phyloP scores from a whole-genome alignment of 92 coral and sea anemone species.

The Muricea muricata region DNA sequence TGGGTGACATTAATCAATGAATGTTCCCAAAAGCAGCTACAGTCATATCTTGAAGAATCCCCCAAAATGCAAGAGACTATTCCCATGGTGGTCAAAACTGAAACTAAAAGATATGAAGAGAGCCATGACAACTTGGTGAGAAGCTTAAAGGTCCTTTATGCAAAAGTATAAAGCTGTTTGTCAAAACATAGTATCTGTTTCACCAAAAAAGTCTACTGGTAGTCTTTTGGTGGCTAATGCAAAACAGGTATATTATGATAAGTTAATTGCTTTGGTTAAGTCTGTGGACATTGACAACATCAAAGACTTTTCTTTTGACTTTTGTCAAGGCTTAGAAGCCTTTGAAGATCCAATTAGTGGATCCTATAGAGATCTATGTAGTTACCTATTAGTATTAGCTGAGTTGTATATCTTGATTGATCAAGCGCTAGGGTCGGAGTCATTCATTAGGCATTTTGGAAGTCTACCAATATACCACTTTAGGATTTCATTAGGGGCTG shows the following conservation, averaged over 20 bases:
- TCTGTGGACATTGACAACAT: slow-evolving; percentile 34
- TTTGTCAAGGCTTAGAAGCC: slow-evolving; percentile 35
- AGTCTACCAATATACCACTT: background rate
- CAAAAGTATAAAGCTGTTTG: slow-evolving; percentile 51
- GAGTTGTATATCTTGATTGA: slow-evolving; percentile 43
- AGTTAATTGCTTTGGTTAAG: slow-evolving; percentile 37
- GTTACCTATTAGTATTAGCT: slow-evolving; percentile 34
- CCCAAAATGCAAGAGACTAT: slow-evolving; percentile 55
- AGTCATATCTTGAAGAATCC: slow-evolving; percentile 53
- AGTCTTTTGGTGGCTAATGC: background rate
- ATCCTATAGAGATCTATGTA: slow-evolving; percentile 35
- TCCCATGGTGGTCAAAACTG: slow-evolving; percentile 57
- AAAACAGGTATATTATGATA: slow-evolving; percentile 35
- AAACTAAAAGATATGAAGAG: slow-evolving; percentile 58
- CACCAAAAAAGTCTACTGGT: background rate
- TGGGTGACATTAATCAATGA: slow-evolving; percentile 68
- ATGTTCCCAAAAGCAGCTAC: slow-evolving; percentile 51
- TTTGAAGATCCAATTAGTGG: slow-evolving; percentile 43
- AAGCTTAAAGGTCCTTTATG: slow-evolving; percentile 58
- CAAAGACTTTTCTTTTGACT: slow-evolving; percentile 30
- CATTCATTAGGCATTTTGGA: background rate
- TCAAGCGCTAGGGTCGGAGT: slow-evolving; percentile 19
- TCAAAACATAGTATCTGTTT: background rate
- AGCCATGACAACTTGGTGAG: slow-evolving; percentile 31
- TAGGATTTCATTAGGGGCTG: background rate